phyloP scores from a whole-genome alignment of 2,888 invertebrate species.

The Antheraea assamensis region DNA sequence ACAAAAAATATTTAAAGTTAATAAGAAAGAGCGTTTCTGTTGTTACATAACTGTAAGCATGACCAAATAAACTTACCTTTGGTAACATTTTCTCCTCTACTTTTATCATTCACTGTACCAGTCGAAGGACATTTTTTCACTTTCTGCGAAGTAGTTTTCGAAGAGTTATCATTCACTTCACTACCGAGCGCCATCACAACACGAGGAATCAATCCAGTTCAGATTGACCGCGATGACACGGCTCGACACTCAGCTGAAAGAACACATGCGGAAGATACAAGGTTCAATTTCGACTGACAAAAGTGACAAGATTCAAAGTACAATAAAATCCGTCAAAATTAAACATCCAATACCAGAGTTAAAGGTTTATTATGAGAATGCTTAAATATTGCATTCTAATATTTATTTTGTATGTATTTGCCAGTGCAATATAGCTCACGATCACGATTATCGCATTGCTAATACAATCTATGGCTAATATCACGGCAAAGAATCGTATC shows the following conservation, averaged over 20 bases:
- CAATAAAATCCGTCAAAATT: constrained; percentile 37
- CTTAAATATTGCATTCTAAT: constrained; percentile 34
- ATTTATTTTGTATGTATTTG: constrained; percentile 1
- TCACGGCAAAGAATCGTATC: not conserved
- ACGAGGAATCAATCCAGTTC: constrained; percentile 78
- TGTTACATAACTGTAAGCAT: constrained; percentile 80
- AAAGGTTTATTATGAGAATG: constrained; percentile 21
- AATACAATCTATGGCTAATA: not conserved
- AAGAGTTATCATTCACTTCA: constrained; percentile 81
- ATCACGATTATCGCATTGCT: not conserved
- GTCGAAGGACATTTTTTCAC: constrained; percentile 77
- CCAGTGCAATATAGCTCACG: not conserved
- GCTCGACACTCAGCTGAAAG: constrained; percentile 78
- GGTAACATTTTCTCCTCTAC: constrained; percentile 67
- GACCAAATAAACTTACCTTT: constrained; percentile 75
- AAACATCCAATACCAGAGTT: constrained; percentile 26
- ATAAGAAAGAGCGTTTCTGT: constrained; percentile 51
- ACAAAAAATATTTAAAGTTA: constrained; percentile 1
- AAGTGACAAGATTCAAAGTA: constrained; percentile 31
- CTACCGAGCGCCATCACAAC: constrained; percentile 83
- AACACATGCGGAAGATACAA: constrained; percentile 78
- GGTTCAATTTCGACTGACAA: constrained; percentile 74
- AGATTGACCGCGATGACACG: constrained; percentile 78
- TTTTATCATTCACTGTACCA: constrained; percentile 70
- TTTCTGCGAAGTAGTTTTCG: constrained; percentile 74